phyloP scores from a whole-genome alignment of 2,888 invertebrate species.

The Gisinianus flammeolus region DNA sequence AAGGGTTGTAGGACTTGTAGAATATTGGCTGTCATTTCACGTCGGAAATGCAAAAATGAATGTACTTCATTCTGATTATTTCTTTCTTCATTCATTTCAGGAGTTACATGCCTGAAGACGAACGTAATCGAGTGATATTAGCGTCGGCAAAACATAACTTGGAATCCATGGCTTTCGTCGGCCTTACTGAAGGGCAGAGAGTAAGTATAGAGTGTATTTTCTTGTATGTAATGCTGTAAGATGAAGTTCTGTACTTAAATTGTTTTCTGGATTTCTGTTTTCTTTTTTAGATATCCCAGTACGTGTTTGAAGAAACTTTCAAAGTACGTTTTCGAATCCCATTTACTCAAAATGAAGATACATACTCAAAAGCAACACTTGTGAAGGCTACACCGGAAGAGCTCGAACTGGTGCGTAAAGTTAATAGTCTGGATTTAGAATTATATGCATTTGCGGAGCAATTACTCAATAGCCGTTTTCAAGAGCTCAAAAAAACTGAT shows the following conservation, averaged over 20 bases:
- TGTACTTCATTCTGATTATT: too few relatives aligned
- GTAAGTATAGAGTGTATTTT: slow-evolving; percentile 40
- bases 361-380: slow-evolving; percentile 82
- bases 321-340: slow-evolving; percentile 86
- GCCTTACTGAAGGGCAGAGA: slow-evolving; percentile 93
- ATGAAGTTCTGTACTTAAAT: too few relatives aligned
- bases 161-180: slow-evolving; percentile 95
- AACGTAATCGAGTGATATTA: slow-evolving; percentile 83
- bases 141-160: slow-evolving; percentile 95
- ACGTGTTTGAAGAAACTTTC: slow-evolving; percentile 93
- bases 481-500: slow-evolving; percentile 79
- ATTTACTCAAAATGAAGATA: slow-evolving; percentile 91
- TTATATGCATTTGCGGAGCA: slow-evolving; percentile 91
- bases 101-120: slow-evolving; percentile 72
- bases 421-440: slow-evolving; percentile 89
- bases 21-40: too few relatives aligned
- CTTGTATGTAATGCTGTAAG: too few relatives aligned
- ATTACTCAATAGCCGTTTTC: slow-evolving; percentile 78
- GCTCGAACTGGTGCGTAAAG: slow-evolving; percentile 74
- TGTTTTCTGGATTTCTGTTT: too few relatives aligned
- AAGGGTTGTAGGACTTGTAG: too few relatives aligned
- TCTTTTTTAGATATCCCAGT: slow-evolving; percentile 75
- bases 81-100: slow-evolving; percentile 61
- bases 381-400: slow-evolving; percentile 77
- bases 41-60: too few relatives aligned